These are phyloP conservation scores for Calliopum simillimum DNA, from an alignment of 2,888 invertebrate genomes.

Conservation along the genomic window DNA sequence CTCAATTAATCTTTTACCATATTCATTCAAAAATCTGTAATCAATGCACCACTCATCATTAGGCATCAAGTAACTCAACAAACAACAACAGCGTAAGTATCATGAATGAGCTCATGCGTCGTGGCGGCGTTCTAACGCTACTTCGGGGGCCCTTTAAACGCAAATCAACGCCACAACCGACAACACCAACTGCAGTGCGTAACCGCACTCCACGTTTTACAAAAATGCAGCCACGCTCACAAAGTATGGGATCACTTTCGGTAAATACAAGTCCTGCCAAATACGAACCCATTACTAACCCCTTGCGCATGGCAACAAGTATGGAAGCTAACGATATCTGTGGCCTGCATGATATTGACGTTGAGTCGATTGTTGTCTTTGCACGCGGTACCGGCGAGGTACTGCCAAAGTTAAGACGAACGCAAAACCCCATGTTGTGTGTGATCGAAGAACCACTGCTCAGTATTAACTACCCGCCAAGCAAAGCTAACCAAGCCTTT, in stretches of 20 bases:
- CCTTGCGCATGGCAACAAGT: constrained; percentile 62
- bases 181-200: constrained; percentile 60
- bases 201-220: constrained; percentile 53
- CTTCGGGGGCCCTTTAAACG: constrained; percentile 64
- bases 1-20: not conserved
- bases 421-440: constrained; percentile 63
- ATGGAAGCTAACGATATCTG: constrained; percentile 54
- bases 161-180: constrained; percentile 62
- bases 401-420: constrained; percentile 58
- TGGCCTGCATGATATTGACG: constrained; percentile 49
- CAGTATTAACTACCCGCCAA: constrained; percentile 27
- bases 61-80: constrained; percentile 52
- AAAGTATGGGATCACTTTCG: constrained; percentile 66
- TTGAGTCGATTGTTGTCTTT: constrained; percentile 54
- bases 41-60: constrained; percentile 13
- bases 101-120: constrained; percentile 62
- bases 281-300: constrained; percentile 62
- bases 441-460: constrained; percentile 52
- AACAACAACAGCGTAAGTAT: constrained; percentile 60
- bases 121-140: constrained; percentile 65
- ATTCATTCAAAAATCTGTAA: constrained; percentile 10
- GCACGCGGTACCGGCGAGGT: constrained; percentile 47
- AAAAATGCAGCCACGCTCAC: constrained; percentile 63
- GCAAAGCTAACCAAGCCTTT: not conserved
- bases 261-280: constrained; percentile 64